Conservation (phyloP, 2,113 vertebrate genomes). For the Charina bottae region DNA sequence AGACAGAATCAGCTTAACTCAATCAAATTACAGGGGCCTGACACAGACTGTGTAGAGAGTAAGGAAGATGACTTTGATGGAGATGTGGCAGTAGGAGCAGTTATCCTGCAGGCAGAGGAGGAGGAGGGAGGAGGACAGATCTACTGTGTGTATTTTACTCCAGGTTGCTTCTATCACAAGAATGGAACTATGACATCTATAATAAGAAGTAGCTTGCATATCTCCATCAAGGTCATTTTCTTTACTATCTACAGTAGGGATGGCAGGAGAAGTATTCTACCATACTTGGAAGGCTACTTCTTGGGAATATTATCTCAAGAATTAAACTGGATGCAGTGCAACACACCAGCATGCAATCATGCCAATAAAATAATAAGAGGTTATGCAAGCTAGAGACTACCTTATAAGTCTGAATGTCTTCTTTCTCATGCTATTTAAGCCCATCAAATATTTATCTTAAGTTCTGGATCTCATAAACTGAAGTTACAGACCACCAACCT, state of each 20-base stretch:
- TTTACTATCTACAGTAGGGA: not conserved
- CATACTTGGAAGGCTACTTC: not conserved
- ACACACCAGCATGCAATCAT: not conserved
- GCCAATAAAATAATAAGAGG: not conserved
- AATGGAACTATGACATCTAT: not conserved
- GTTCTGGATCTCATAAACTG: not conserved
- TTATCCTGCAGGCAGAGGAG: not conserved
- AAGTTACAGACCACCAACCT: not conserved
- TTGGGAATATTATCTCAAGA: not conserved
- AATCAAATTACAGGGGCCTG: not conserved
- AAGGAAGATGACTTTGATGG: not conserved
- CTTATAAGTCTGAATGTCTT: not conserved
- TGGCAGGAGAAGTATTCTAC: not conserved
- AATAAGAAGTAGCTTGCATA: not conserved
- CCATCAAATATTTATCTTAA: not conserved
- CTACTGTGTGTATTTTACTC: not conserved
- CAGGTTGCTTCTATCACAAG: not conserved
- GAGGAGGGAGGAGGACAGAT: not conserved
- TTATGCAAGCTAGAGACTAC: not conserved
- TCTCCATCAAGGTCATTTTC: not conserved
- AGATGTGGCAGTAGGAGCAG: not conserved
- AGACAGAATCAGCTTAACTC: not conserved
- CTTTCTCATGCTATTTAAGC: not conserved
- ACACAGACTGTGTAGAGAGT: not conserved
- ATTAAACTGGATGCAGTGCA: not conserved